Evolutionary conservation across 1,140 invertebrate species (phyloP).

Genomic region (Batillaria attramentaria): DNA sequence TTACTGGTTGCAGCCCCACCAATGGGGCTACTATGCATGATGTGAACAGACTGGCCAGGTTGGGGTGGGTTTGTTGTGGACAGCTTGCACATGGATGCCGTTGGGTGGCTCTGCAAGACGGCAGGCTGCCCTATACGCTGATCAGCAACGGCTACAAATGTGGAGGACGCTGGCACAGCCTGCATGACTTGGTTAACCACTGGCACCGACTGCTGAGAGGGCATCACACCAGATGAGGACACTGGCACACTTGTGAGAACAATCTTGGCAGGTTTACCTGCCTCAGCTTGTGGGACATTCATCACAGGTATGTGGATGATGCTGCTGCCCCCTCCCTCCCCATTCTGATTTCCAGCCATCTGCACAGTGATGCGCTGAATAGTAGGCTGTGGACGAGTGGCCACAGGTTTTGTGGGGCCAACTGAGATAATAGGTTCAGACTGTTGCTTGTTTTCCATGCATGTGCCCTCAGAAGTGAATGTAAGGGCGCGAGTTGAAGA

Average conservation of each 20-base stretch:
- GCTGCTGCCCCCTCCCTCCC: background rate
- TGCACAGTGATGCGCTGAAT: constrained; percentile 33
- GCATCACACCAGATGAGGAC: background rate
- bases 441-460: background rate
- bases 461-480: constrained; percentile 6
- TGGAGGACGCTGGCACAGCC: background rate
- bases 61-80: constrained; percentile 17
- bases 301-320: constrained; percentile 24
- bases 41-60: constrained; percentile 28
- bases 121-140: no score
- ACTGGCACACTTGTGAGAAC: background rate
- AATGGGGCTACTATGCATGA: constrained; percentile 45
- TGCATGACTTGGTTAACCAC: constrained; percentile 1
- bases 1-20: constrained; percentile 38
- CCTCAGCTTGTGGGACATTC: constrained; percentile 11
- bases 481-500: constrained; percentile 16
- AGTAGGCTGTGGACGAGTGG: constrained; percentile 1
- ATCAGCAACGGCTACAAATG: no score
- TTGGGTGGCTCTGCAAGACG: no score
- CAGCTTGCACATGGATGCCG: no score
- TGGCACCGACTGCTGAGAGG: constrained; percentile 23
- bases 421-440: background rate
- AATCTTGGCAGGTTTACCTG: background rate
- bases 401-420: constrained; percentile 17
- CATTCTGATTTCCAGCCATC: constrained; percentile 1